phyloP scores from a whole-genome alignment of 2,888 invertebrate genomes.

The Clitarchus hookeri region DNA sequence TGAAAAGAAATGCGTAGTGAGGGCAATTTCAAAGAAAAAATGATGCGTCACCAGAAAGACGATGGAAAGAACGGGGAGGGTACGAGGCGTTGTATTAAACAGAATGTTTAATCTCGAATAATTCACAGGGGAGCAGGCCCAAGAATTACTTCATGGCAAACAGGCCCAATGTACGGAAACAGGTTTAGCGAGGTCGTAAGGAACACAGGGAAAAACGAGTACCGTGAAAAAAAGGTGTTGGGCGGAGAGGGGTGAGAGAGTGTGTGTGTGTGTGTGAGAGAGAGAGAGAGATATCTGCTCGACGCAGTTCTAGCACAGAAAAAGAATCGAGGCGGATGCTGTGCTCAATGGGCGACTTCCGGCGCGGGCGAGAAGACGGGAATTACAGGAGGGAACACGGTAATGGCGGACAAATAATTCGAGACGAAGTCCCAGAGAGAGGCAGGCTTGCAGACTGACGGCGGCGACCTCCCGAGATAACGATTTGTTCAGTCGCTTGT shows the following conservation, averaged over 20 bases:
- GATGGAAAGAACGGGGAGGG: background rate
- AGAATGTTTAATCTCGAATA: too few species aligned
- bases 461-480: background rate
- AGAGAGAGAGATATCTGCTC: background rate
- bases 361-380: background rate
- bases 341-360: slow-evolving; percentile 7
- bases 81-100: background rate
- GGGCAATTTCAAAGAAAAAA: background rate
- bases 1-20: background rate
- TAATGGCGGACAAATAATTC: slow-evolving; percentile 14
- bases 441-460: background rate
- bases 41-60: background rate
- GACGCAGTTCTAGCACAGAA: background rate
- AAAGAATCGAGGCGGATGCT: background rate
- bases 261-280: too few species aligned
- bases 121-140: too few species aligned
- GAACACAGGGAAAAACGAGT: background rate
- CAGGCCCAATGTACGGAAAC: background rate
- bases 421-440: background rate
- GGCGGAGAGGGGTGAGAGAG: too few species aligned
- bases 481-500: slow-evolving; percentile 1
- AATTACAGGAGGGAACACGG: background rate
- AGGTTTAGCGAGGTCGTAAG: background rate
- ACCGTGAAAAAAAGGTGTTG: too few species aligned
- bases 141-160: background rate